Evolutionary conservation across 2,113 vertebrate genomes (phyloP).

Genomic region (Chlorocebus sabaeus): DNA sequence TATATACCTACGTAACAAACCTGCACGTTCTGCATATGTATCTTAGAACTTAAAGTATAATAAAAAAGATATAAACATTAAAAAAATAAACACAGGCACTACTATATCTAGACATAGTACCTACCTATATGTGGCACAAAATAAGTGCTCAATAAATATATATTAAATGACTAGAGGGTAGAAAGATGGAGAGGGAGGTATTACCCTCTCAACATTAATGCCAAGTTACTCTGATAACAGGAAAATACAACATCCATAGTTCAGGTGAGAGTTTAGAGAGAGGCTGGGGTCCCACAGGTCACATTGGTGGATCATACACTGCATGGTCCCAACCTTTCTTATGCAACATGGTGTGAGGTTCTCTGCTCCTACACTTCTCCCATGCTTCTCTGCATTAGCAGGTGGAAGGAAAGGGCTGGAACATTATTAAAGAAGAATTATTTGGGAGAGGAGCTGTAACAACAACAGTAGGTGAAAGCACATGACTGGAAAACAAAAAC

Average conservation of each 20-base stretch:
- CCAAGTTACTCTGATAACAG: background rate
- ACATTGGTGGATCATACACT: accelerated
- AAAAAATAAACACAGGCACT: too few species aligned
- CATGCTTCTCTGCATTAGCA: background rate
- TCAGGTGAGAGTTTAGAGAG: background rate
- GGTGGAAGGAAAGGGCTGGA: background rate
- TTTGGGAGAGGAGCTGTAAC: background rate
- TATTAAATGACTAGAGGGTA: background rate
- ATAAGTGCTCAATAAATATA: background rate
- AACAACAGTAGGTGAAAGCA: background rate
- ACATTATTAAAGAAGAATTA: background rate
- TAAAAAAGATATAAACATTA: too few species aligned
- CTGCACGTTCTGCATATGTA: too few species aligned
- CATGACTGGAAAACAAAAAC: background rate
- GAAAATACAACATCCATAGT: background rate
- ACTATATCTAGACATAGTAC: background rate
- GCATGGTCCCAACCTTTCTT: background rate
- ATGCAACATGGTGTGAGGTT: background rate
- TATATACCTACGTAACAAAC: too few species aligned
- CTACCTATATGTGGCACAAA: background rate
- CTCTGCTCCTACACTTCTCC: background rate
- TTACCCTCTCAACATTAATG: background rate
- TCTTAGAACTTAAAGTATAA: too few species aligned
- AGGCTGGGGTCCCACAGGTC: accelerated
- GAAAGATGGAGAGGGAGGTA: background rate